phyloP scores from a whole-genome alignment of 2,888 invertebrate genomes.

The Lithophane ornitopus region DNA sequence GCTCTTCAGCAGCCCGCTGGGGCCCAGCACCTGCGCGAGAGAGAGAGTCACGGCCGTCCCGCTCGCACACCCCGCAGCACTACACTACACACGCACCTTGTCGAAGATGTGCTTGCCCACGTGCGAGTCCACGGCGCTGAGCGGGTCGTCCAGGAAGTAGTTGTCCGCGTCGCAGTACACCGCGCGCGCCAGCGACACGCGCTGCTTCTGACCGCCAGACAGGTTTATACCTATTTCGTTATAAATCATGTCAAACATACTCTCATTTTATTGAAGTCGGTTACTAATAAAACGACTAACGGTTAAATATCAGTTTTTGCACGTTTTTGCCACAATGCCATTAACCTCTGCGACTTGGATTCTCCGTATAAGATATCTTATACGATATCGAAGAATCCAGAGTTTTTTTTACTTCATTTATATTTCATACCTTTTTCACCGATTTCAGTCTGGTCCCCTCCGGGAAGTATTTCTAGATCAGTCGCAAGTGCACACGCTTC shows the following conservation, averaged over 20 bases:
- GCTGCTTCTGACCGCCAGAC: constrained; percentile 45
- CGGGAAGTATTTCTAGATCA: constrained; percentile 98
- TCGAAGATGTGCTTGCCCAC: constrained; percentile 51
- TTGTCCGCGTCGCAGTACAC: constrained; percentile 51
- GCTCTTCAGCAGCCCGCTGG: constrained; percentile 92
- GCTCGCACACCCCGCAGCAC: neutral
- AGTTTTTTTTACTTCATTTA: neutral
- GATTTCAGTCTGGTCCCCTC: constrained; percentile 99
- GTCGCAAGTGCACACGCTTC: constrained; percentile 97
- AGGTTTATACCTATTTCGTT: constrained; percentile 37
- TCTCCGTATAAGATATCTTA: neutral
- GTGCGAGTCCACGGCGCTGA: constrained; percentile 51
- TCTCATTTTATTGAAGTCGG: neutral
- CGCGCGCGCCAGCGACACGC: constrained; percentile 43
- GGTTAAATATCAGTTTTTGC: neutral
- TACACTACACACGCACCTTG: constrained; percentile 29
- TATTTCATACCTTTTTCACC: constrained; percentile 96
- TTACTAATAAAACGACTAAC: neutral
- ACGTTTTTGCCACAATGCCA: neutral
- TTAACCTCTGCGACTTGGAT: neutral
- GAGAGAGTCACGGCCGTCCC: constrained; percentile 15
- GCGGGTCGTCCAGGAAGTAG: constrained; percentile 54
- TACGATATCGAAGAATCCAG: neutral
- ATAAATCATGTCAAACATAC: neutral
- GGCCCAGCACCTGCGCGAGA: constrained; percentile 92